phyloP scores from a whole-genome alignment of 35 echinoderm and acorn worm genomes.

The Amphiura filiformis region DNA sequence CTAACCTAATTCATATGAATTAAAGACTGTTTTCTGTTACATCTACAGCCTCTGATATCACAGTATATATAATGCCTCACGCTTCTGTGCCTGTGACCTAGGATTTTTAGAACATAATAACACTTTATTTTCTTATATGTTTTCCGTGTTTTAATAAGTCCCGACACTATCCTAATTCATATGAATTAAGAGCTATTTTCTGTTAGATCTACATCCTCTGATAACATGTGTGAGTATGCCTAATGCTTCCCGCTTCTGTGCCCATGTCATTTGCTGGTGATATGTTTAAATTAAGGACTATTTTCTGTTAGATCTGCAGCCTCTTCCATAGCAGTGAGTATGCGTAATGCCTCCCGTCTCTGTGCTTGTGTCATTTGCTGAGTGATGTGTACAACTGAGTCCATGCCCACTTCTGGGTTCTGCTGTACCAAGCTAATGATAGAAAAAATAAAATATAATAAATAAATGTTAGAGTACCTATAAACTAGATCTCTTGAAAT shows the following conservation, averaged over 20 bases:
- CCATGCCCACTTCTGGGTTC: slow-evolving; percentile 92
- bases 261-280: slow-evolving; percentile 76
- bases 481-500: too few relatives aligned
- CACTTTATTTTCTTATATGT: too few relatives aligned
- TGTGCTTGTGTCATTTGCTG: slow-evolving; percentile 79
- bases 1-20: too few relatives aligned
- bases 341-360: slow-evolving; percentile 51
- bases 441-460: slow-evolving; percentile 33
- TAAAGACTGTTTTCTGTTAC: too few relatives aligned
- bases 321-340: slow-evolving; percentile 49
- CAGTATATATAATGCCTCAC: too few relatives aligned
- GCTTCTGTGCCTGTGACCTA: too few relatives aligned
- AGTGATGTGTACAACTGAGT: slow-evolving; percentile 85
- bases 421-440: slow-evolving; percentile 62
- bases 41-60: too few relatives aligned
- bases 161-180: too few relatives aligned
- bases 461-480: too few relatives aligned
- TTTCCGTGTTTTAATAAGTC: too few relatives aligned
- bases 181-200: neutral
- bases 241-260: slow-evolving; percentile 65
- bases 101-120: too few relatives aligned
- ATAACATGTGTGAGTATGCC: slow-evolving; percentile 54
- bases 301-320: neutral
- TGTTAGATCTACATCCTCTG: neutral
- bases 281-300: slow-evolving; percentile 30